Evolutionary conservation across 2,888 invertebrate species (phyloP).

Genomic region (Morpho deidamia): DNA sequence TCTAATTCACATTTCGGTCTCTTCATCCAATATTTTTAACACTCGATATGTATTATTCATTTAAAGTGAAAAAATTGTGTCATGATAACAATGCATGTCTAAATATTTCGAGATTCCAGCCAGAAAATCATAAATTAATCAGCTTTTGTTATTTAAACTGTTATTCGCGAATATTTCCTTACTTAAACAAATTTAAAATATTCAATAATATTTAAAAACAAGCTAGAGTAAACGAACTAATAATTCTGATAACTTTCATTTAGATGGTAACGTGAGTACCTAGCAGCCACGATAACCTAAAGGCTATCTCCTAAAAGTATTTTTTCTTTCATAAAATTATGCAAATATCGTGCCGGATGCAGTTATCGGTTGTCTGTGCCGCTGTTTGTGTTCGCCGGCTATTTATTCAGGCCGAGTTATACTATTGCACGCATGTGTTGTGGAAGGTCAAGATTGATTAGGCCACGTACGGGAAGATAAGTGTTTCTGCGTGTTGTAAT

Average conservation of each 20-base stretch:
- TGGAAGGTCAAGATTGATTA: conserved; percentile 61
- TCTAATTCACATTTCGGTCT: conserved; percentile 50
- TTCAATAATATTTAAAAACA: conserved; percentile 2
- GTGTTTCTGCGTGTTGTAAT: background rate
- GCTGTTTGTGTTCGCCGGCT: conserved; percentile 29
- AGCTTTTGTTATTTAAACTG: too few species aligned
- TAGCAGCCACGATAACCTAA: conserved; percentile 30
- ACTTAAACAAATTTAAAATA: background rate
- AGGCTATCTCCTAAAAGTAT: conserved; percentile 46
- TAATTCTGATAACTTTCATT: conserved; percentile 31
- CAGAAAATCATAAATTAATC: too few species aligned
- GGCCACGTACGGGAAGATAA: conserved; percentile 16
- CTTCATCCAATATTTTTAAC: background rate
- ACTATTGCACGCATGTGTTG: conserved; percentile 44
- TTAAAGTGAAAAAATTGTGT: too few species aligned
- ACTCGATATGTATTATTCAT: too few species aligned
- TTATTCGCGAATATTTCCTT: too few species aligned
- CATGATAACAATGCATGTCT: too few species aligned
- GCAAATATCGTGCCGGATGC: conserved; percentile 58
- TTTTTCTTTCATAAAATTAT: conserved; percentile 26
- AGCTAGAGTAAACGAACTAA: conserved; percentile 15
- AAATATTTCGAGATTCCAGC: too few species aligned
- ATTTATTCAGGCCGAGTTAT: conserved; percentile 50
- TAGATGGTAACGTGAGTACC: conserved; percentile 23
- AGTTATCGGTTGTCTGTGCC: conserved; percentile 49